Evolutionary conservation across 2,113 vertebrate species (phyloP).

Genomic region (Ophthalmolycus amberensis): DNA sequence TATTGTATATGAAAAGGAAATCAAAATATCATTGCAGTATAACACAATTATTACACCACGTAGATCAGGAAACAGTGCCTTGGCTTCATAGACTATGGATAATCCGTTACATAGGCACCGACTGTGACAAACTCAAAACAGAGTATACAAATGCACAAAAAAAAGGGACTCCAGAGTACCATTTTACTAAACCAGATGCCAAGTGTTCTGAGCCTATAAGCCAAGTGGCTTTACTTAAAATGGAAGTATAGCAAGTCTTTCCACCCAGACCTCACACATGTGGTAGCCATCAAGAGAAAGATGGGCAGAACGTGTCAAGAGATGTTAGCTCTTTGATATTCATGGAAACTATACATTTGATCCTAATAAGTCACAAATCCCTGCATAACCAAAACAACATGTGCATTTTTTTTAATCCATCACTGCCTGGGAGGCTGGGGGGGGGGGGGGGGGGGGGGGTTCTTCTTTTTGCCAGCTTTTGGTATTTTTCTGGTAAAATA

Average conservation of each 20-base stretch:
- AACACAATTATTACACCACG: neutral
- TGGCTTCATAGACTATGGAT: constrained; percentile 23
- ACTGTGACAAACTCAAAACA: constrained; percentile 45
- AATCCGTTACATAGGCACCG: constrained; percentile 21
- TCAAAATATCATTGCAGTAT: neutral
- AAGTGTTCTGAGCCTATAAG: constrained; percentile 43
- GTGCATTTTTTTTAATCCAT: constrained; percentile 58
- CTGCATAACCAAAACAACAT: constrained; percentile 73
- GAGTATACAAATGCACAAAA: constrained; percentile 20
- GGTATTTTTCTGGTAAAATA: constrained; percentile 59
- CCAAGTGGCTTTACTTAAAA: constrained; percentile 47
- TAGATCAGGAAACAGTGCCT: neutral
- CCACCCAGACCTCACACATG: constrained; percentile 72
- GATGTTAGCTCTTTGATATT: constrained; percentile 72
- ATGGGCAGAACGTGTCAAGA: constrained; percentile 81
- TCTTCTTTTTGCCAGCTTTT: constrained; percentile 40
- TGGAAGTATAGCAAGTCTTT: constrained; percentile 56
- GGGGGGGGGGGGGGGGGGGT: neutral
- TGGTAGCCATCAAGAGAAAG: constrained; percentile 79
- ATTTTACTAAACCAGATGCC: constrained; percentile 48
- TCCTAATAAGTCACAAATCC: constrained; percentile 61
- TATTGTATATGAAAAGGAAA: constrained; percentile 16
- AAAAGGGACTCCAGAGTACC: constrained; percentile 19
- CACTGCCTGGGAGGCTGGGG: constrained; percentile 26
- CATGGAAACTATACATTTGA: constrained; percentile 74